Evolutionary conservation across 2,113 vertebrate genomes (phyloP), one percentile per base, ranked within the genome.

Genomic region (Trichechus manatus): DNA sequence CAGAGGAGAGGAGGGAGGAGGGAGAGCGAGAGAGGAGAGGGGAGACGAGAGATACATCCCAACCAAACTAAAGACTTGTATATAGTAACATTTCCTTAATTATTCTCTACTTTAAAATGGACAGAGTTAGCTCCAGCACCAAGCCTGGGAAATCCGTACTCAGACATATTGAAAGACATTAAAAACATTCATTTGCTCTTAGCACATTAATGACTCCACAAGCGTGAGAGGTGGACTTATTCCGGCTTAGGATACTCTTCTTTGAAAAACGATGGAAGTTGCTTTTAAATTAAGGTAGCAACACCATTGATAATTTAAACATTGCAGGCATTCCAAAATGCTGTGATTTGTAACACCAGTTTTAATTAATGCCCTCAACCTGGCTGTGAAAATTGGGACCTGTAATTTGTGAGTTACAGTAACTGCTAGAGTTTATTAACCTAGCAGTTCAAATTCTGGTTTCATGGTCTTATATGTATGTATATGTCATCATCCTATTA

Each of bases 371-470:
- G 95, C 94, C 94, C 94, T 83, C 85, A 97, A 96, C 87, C 92
- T 0, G 44, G 90, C 96, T 97, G 97, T 96, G 98, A 96, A 97
- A 97, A 97, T 94, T 91, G 97, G 96, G 97, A 87, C 96, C 97
- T 97, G 95, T 97, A 96, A 98, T 98, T 96, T 98, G 97, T 98
- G 96, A 98, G 93, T 97, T 97, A 95, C 93, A 95, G 96, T 95
- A 94, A 97, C 96, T 94, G 96, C 97, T 96, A 87, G 98, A 96
- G 96, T 98, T 98, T 97, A 98, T 98, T 98, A 97, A 97, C 97
- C 97, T 97, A 96, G 96, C 91, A 93, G 97, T 97, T 97, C 97
- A 97, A 95, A 98, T 96, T 94, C 85, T 13, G 91, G 96, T 96
- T 98, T 95, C 97, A 72, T 74, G 95, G 96, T 72, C 87, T 88